phyloP scores from a whole-genome alignment of 2,113 vertebrate genomes.

The Lates calcarifer region DNA sequence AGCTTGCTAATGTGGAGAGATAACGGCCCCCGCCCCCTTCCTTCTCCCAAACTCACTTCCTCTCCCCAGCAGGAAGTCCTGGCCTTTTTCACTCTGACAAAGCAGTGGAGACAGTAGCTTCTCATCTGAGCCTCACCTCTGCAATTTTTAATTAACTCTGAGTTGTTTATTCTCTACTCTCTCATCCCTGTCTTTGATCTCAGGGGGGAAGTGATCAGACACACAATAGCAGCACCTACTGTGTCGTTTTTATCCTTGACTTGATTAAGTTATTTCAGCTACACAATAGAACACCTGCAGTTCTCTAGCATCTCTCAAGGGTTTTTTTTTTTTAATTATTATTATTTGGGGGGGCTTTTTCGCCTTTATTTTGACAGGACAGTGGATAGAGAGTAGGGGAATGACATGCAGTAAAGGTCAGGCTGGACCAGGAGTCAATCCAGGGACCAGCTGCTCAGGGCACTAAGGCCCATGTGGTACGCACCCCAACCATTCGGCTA shows the following conservation, averaged over 20 bases:
- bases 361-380: too few species aligned
- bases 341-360: too few species aligned
- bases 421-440: too few species aligned
- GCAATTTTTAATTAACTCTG: slow-evolving; percentile 64
- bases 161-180: slow-evolving; percentile 46
- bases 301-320: background rate
- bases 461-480: too few species aligned
- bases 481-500: too few species aligned
- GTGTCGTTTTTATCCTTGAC: slow-evolving; percentile 60
- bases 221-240: slow-evolving; percentile 44
- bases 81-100: slow-evolving; percentile 50
- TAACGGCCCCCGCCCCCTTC: slow-evolving; percentile 1
- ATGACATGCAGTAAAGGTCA: too few species aligned
- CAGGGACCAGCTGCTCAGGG: too few species aligned
- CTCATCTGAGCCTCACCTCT: slow-evolving; percentile 59
- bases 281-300: slow-evolving; percentile 12
- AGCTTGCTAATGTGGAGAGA: slow-evolving; percentile 52
- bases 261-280: slow-evolving; percentile 52
- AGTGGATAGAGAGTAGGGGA: too few species aligned
- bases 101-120: slow-evolving; percentile 43
- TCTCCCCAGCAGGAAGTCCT: slow-evolving; percentile 59
- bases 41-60: slow-evolving; percentile 45
- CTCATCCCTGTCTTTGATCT: slow-evolving; percentile 50
- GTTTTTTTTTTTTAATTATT: too few species aligned
- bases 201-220: slow-evolving; percentile 3